Evolutionary conservation across 2,888 invertebrate genomes (phyloP).

Genomic region (Andrena praecox): DNA sequence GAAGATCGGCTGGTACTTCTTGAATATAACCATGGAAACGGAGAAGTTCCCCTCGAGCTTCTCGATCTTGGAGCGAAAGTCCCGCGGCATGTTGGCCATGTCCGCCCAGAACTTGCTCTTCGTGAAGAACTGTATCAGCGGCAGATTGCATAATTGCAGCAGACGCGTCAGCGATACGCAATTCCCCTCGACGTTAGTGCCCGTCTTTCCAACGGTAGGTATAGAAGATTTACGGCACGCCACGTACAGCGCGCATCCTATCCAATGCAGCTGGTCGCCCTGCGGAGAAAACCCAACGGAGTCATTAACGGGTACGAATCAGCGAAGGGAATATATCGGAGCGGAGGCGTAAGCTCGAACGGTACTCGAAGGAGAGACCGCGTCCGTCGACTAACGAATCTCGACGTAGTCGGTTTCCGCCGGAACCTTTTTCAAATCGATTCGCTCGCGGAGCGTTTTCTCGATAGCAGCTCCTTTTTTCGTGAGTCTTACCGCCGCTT

Average conservation of each 20-base stretch:
- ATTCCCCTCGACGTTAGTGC: constrained; percentile 93
- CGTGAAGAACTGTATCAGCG: constrained; percentile 96
- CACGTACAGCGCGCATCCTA: constrained; percentile 97
- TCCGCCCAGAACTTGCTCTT: constrained; percentile 98
- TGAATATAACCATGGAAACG: constrained; percentile 97
- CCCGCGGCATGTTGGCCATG: constrained; percentile 95
- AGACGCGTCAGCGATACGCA: constrained; percentile 96
- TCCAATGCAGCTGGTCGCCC: constrained; percentile 97
- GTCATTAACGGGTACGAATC: background rate
- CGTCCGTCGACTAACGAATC: no score
- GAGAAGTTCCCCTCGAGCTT: constrained; percentile 95
- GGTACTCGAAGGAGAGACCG: no score
- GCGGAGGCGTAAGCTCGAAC: no score
- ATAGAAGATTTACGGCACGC: constrained; percentile 93
- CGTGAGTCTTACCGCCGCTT: no score
- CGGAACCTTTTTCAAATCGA: no score
- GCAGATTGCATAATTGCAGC: constrained; percentile 95
- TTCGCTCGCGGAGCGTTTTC: no score
- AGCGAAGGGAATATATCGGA: no score
- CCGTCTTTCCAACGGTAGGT: constrained; percentile 91
- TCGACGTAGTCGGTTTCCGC: no score
- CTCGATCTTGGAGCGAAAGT: constrained; percentile 93
- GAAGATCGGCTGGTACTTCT: constrained; percentile 96
- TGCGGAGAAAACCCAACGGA: constrained; percentile 79
- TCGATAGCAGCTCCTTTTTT: no score